Conservation (phyloP, 2,797 vertebrate species). For the Falco concolor region DNA sequence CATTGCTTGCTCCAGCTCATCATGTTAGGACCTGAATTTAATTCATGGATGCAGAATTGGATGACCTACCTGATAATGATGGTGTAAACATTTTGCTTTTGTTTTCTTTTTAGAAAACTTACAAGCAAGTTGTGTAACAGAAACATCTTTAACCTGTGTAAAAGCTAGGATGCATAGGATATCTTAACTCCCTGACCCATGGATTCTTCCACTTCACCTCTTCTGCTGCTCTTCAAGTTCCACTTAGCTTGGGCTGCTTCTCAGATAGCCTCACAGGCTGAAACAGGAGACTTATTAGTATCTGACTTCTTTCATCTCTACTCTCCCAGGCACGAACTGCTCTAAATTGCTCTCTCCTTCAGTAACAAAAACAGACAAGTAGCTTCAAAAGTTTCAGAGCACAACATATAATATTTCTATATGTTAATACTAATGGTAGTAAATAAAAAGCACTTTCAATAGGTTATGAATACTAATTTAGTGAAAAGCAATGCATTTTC, state of each 20-base stretch:
- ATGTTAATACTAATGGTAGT: background rate
- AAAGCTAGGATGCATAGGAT: background rate
- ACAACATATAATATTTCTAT: background rate
- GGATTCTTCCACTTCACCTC: background rate
- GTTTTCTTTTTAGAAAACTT: background rate
- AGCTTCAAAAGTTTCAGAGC: background rate
- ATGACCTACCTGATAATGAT: background rate
- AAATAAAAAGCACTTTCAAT: background rate
- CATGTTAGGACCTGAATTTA: background rate
- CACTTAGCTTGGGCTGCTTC: background rate
- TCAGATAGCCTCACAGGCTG: background rate
- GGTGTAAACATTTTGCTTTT: background rate
- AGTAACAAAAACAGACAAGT: background rate
- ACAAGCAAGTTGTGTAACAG: background rate
- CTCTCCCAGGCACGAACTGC: background rate
- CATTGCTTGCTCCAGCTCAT: background rate
- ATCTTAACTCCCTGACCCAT: background rate
- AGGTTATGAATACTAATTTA: background rate
- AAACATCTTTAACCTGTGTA: background rate
- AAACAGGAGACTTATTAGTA: background rate
- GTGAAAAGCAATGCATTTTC: background rate
- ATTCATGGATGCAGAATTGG: background rate
- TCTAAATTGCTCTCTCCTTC: background rate
- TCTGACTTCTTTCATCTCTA: background rate
- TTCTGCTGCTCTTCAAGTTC: background rate